phyloP scores from a whole-genome alignment of 2,888 invertebrate genomes.

The Tromatobia lineatoria region DNA sequence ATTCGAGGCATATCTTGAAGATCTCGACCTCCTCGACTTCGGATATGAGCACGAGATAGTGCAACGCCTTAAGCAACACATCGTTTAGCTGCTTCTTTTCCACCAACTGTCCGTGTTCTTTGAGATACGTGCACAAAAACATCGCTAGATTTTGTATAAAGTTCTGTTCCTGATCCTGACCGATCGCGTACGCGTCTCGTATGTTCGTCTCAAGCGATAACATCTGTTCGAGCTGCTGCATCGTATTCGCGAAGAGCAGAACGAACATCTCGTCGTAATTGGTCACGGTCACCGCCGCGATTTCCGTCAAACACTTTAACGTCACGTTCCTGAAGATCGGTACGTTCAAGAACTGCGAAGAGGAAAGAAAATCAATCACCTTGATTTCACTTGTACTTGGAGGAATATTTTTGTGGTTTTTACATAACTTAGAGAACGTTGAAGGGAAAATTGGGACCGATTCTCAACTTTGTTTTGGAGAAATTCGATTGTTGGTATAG shows the following conservation, averaged over 20 bases:
- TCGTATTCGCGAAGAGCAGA: conserved; percentile 95
- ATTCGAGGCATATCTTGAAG: conserved; percentile 99
- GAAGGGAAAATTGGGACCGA: background rate
- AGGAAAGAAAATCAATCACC: conserved; percentile 11
- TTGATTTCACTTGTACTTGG: background rate
- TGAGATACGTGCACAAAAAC: conserved; percentile 98
- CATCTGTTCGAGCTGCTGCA: conserved; percentile 97
- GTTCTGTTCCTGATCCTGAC: conserved; percentile 98
- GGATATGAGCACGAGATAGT: conserved; percentile 96
- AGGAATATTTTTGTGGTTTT: background rate
- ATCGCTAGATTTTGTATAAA: conserved; percentile 99
- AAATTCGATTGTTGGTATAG: too few relatives aligned
- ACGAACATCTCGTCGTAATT: conserved; percentile 98
- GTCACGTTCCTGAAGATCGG: conserved; percentile 99
- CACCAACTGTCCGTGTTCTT: conserved; percentile 96
- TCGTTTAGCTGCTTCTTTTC: conserved; percentile 93
- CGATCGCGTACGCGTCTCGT: conserved; percentile 96
- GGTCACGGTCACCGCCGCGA: conserved; percentile 95
- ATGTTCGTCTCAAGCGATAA: conserved; percentile 96
- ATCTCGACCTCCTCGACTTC: conserved; percentile 99
- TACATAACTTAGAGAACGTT: background rate
- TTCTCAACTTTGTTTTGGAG: background rate
- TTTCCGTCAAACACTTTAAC: conserved; percentile 99
- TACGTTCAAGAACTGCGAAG: conserved; percentile 94
- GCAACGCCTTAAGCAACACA: conserved; percentile 93